Base-by-base conservation (phyloP, 2,888 invertebrate species). In the Aleiodes testaceus region DNA sequence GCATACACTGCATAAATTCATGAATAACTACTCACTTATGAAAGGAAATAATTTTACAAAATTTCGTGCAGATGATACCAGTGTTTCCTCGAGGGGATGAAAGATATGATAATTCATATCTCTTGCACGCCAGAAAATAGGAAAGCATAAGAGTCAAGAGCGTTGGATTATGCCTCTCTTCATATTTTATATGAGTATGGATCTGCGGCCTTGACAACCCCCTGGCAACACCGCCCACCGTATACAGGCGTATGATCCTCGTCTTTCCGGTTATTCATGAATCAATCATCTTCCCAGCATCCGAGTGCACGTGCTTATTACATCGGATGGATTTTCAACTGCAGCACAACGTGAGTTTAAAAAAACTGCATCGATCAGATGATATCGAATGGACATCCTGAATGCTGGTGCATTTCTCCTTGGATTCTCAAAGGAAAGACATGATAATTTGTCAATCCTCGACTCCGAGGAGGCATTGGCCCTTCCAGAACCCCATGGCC, bases 41-140 rank as follows among this genome's bases (percentile, higher is more conserved):
- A n/a, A n/a, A n/a, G n/a, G n/a, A n/a, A n/a, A n/a, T n/a, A n/a
- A n/a, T n/a, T n/a, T n/a, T n/a, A n/a, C n/a, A 9, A 20, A 14
- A 52, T 16, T 3, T 55, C n/a, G 14, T 11, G 9, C 7, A 4
- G 16, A 36, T 59, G 59, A 45, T 63, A 63, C n/a, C 45, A 45
- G 22, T 45, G 20, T 1, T 20, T n/a, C 2, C 14, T 45, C 22
- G 67, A 44, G 47, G 72, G 67, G 72, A 67, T 72, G 69, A 68
- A 26, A 73, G 78, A 78, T 80, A 78, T 79, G 77, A 74, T 79
- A 80, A 84, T 84, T 84, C 85, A 84, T 85, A 85, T 85, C 85
- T 85, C 77, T 80, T 76, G 75, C 77, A 82, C 78, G 75, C 77
- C 70, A 77, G 72, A 81, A 83, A 81, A 80, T 82, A 85, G 84